Evolutionary conservation across 2,888 invertebrate species (phyloP).

Genomic region (Altica lythri): DNA sequence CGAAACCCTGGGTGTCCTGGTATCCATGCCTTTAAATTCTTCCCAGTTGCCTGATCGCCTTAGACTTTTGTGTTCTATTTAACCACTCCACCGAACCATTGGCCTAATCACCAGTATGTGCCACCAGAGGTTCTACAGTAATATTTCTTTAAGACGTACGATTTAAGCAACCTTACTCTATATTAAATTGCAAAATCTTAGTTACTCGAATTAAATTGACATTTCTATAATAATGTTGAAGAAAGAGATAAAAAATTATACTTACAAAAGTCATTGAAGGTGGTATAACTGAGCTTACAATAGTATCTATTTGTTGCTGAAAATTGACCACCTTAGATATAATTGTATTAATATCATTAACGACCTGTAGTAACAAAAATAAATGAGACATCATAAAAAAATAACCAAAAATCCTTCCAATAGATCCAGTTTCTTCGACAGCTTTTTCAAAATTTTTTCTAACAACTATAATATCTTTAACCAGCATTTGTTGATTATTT

Average conservation of each 20-base stretch:
- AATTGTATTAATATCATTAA: conserved; percentile 8
- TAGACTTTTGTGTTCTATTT: too few relatives aligned
- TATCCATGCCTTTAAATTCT: too few relatives aligned
- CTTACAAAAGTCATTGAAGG: conserved; percentile 13
- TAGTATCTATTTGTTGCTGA: neutral
- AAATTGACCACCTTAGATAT: neutral
- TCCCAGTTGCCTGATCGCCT: too few relatives aligned
- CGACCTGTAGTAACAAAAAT: conserved; percentile 9
- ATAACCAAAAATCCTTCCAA: conserved; percentile 6
- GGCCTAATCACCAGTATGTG: too few relatives aligned
- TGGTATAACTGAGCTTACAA: conserved; percentile 1
- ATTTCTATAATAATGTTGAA: too few relatives aligned
- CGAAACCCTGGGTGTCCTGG: too few relatives aligned
- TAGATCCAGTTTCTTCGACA: neutral
- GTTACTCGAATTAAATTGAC: too few relatives aligned
- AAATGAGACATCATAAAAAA: conserved; percentile 5
- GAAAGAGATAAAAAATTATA: neutral
- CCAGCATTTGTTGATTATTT: neutral
- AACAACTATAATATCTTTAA: neutral
- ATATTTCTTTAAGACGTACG: too few relatives aligned
- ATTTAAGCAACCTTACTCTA: too few relatives aligned
- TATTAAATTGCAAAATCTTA: too few relatives aligned
- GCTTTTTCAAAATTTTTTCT: neutral
- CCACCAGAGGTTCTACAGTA: too few relatives aligned
- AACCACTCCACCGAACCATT: too few relatives aligned